Conservation (phyloP, 37 sponge, comb jelly and placozoan genomes). For the Crambe crambe region DNA sequence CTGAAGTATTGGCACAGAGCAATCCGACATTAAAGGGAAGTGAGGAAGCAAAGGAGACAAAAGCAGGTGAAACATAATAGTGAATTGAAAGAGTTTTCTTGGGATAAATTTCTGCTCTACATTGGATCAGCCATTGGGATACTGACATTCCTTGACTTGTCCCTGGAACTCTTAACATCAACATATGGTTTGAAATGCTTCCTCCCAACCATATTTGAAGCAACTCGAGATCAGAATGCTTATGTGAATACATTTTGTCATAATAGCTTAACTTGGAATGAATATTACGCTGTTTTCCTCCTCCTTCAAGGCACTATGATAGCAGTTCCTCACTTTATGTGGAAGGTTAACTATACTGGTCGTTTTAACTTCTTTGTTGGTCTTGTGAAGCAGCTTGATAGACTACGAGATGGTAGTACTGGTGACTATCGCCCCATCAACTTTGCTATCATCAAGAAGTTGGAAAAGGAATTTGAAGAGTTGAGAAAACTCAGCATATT, state of each 20-base stretch:
- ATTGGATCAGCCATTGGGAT: no score
- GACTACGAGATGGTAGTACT: constrained; percentile 42
- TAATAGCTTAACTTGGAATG: constrained; percentile 17
- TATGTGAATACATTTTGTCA: constrained; percentile 51
- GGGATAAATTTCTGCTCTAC: no score
- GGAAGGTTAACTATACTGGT: constrained; percentile 35
- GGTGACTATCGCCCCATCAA: constrained; percentile 51
- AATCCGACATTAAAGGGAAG: no score
- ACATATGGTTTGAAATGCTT: no score
- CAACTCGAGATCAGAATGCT: constrained; percentile 18
- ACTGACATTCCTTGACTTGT: no score
- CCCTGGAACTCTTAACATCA: no score
- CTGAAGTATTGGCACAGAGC: no score
- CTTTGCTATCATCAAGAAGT: constrained; percentile 33
- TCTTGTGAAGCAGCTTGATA: constrained; percentile 29
- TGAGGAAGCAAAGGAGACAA: no score
- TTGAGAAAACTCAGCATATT: constrained; percentile 35
- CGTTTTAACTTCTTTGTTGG: constrained; percentile 51
- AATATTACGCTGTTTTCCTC: constrained; percentile 40
- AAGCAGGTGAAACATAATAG: no score
- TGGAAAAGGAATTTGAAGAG: constrained; percentile 35
- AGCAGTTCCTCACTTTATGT: constrained; percentile 53
- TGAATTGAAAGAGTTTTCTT: no score
- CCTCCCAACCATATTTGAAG: no score
- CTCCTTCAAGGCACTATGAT: constrained; percentile 39